Conservation (phyloP, 2,113 vertebrate species). For the Myodes glareolus region DNA sequence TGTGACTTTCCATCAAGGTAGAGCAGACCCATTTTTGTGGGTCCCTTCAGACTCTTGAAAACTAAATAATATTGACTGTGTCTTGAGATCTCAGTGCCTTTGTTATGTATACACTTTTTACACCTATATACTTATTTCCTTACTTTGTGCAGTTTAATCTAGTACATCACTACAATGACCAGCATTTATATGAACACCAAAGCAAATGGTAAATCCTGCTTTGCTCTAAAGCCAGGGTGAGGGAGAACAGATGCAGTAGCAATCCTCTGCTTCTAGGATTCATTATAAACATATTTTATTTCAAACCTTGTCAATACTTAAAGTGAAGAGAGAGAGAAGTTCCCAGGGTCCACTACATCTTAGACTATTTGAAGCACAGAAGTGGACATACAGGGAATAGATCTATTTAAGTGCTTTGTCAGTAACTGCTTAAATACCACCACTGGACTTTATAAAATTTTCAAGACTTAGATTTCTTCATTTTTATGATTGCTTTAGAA, state of each 20-base stretch:
- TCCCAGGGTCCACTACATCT: slow-evolving; percentile 20
- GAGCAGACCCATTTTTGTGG: no score
- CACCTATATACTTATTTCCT: background rate
- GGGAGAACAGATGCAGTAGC: background rate
- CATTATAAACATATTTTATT: slow-evolving; percentile 60
- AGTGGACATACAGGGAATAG: slow-evolving; percentile 17
- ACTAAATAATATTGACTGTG: background rate
- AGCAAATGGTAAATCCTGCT: background rate
- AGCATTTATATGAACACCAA: background rate
- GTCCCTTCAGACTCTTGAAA: background rate
- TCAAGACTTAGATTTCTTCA: slow-evolving; percentile 37
- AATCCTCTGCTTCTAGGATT: background rate
- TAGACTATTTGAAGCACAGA: slow-evolving; percentile 55
- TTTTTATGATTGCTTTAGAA: slow-evolving; percentile 37
- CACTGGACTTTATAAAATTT: slow-evolving; percentile 65
- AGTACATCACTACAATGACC: background rate
- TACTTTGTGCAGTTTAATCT: background rate
- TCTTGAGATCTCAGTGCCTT: background rate
- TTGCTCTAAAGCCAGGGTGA: background rate
- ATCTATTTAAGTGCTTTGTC: slow-evolving; percentile 71
- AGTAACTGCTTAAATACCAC: slow-evolving; percentile 37
- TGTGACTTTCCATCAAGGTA: no score
- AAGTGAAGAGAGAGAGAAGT: slow-evolving; percentile 24
- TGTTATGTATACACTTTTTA: background rate
- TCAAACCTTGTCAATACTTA: slow-evolving; percentile 42